Base-by-base conservation (phyloP, 1,140 invertebrate genomes). In the Pristionchus pacificus region DNA sequence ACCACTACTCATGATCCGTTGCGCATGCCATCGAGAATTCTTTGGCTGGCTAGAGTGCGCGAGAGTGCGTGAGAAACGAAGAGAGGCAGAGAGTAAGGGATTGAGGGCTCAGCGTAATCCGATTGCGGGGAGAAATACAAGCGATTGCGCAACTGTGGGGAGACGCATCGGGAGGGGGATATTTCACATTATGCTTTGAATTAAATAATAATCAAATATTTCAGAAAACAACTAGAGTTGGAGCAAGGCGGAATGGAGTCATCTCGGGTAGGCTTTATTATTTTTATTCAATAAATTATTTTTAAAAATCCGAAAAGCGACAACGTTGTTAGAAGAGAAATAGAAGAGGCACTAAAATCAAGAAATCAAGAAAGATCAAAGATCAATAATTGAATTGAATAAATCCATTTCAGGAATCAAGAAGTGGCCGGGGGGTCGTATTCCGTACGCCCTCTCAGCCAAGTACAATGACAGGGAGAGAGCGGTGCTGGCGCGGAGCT, bases 401-500 rank as follows among this genome's bases (percentile, higher is more conserved):
- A n/a, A n/a, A n/a, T n/a, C n/a, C 13, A 72, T 73, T 28, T 72
- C 33, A 69, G 69, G 73, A 59, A 71, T 81, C 25, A 83, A 83
- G 62, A 84, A 83, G 70, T 83, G 81, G 81, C 77, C 76, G 55
- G 79, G 80, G 61, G 81, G 77, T 38, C 55, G 79, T 15, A 83
- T 83, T 66, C 81, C 81, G n/a, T 83, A 83, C 65, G 81, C 83
- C 27, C 71, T 83, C 6, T 73, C 71, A 28, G 71, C 72, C 31
- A 78, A 84, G 63, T 83, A 83, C 75, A 83, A 74, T 58, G 74
- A 78, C 33, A 68, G 80, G 32, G 81, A 83, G 74, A 65, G 81
- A 33, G 81, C 81, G 3, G 70, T 83, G 31, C 32, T 83, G n/a
- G 81, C 81, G 3, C 74, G 76, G 32, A 83, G 83, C 57, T 82